Base-by-base conservation (phyloP, 37 sponge, comb jelly and placozoan genomes). In the Trichoplax adhaerens region DNA sequence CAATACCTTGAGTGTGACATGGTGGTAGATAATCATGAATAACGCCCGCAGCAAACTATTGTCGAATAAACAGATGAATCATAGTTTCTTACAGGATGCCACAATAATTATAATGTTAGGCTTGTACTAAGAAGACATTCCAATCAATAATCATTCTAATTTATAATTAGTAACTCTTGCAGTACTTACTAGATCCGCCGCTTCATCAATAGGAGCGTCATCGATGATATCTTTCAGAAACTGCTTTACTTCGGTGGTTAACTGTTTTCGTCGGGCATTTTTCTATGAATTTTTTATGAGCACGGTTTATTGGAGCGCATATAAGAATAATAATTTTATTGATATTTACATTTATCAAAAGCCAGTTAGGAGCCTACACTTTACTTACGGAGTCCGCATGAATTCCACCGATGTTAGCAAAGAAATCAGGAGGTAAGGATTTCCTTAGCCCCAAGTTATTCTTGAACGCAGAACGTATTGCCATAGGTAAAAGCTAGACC, bases 381-480 rank as follows among this genome's bases (percentile, higher is more conserved):
- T 52, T 4, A 72, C 86, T 80, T 49, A 89, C 90, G 3, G 53
- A 56, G 48, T 84, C 83, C 6, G 81, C 79, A 57, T 83, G 68
- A 56, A 76, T 66, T 3, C 75, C 62, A 3, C 94, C 94, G 58
- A 82, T 79, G 69, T 91, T 85, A 59, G 78, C 56, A 59, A 85
- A 57, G 60, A 80, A 87, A 4, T 80, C 77, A 5, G 67, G 46
- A 6, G 96, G 96, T 8, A 94, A 76, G 5, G 80, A 83, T 58
- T 72, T 53, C 53, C 96, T 79, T 54, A 90, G 85, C n/a, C 78
- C 80, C 4, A 78, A 58, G 67, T 94, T 86, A 52, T 84, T 76
- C n/a, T 56, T 69, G 5, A 82, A 57, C 10, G 96, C 88, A 0
- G 56, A 65, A 1, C 80, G 53, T 56, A 93, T n/a, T 7, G 86